A percentile compares a stretch with the other conserved stretches of the same genome.
These are phyloP conservation scores for Caenorhabditis doughertyi DNA, from an alignment of 2,888 invertebrate species.

Conservation along the genomic window DNA sequence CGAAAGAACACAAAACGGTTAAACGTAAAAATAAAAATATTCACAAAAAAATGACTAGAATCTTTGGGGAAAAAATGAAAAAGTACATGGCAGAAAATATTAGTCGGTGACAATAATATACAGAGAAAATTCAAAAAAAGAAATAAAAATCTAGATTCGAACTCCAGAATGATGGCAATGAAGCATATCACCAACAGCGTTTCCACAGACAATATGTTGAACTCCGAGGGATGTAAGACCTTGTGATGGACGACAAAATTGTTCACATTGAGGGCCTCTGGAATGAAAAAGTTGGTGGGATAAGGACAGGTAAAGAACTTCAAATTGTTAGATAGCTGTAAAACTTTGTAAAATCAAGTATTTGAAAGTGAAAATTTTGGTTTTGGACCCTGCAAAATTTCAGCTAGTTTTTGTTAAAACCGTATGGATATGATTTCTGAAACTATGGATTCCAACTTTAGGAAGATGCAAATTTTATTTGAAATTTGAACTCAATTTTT, in stretches of 20 bases:
- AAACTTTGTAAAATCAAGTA: too few relatives aligned
- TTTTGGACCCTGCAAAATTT: too few relatives aligned
- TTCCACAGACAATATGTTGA: slow-evolving; percentile 79
- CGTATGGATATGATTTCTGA: too few relatives aligned
- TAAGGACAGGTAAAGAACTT: too few relatives aligned
- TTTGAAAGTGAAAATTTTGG: too few relatives aligned
- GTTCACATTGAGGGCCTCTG: slow-evolving; percentile 79
- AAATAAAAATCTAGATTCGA: slow-evolving; percentile 22
- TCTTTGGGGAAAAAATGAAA: not conserved
- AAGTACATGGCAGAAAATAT: not conserved
- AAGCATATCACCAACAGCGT: slow-evolving; percentile 78
- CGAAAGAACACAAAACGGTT: not conserved
- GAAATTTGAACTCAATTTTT: too few relatives aligned
- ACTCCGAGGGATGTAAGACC: slow-evolving; percentile 77
- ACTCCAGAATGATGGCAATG: slow-evolving; percentile 80
- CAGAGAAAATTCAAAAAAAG: not conserved
- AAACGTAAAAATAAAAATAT: not conserved
- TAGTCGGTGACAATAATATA: not conserved
- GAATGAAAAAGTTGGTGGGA: not conserved
- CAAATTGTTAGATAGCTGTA: too few relatives aligned
- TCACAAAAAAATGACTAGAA: slow-evolving; percentile 11
- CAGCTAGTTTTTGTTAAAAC: too few relatives aligned
- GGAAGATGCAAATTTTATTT: too few relatives aligned
- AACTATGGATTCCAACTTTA: too few relatives aligned
- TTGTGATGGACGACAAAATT: slow-evolving; percentile 76